phyloP scores from a whole-genome alignment of 2,797 vertebrate species.

The Otus scops region DNA sequence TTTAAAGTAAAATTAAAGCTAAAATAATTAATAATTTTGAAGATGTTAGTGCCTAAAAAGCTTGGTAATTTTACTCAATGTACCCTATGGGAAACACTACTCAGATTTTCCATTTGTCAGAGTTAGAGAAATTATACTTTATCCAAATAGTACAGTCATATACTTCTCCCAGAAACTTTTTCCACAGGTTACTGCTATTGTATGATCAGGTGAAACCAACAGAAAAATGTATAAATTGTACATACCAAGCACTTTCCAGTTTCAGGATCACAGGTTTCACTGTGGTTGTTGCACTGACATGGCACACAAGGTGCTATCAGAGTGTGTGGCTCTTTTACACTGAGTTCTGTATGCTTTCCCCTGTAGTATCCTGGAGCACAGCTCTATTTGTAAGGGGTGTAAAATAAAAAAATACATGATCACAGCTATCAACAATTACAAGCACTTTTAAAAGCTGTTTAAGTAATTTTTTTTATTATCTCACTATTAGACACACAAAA shows the following conservation, averaged over 20 bases:
- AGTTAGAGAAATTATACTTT: neutral
- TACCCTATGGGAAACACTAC: neutral
- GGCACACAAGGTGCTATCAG: slow-evolving; percentile 80
- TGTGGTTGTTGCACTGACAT: slow-evolving; percentile 91
- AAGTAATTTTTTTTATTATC: neutral
- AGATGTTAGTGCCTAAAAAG: neutral
- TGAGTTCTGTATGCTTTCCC: slow-evolving; percentile 67
- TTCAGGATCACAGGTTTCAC: slow-evolving; percentile 80
- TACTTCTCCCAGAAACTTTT: neutral
- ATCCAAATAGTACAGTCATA: neutral
- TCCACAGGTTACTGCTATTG: neutral
- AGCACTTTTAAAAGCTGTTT: neutral
- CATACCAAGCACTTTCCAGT: slow-evolving; percentile 90
- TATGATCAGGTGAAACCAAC: neutral
- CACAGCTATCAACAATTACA: neutral
- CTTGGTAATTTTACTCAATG: neutral
- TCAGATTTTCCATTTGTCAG: neutral
- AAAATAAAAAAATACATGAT: neutral
- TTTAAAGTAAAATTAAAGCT: neutral
- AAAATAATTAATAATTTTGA: neutral
- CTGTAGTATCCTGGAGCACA: slow-evolving; percentile 87
- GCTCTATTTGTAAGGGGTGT: slow-evolving; percentile 68
- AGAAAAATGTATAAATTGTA: neutral
- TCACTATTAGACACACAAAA: neutral
- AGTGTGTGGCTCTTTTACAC: slow-evolving; percentile 17